These are phyloP conservation scores for Danaus plexippus DNA, from an alignment of 1,140 invertebrate species.

Conservation along the genomic window DNA sequence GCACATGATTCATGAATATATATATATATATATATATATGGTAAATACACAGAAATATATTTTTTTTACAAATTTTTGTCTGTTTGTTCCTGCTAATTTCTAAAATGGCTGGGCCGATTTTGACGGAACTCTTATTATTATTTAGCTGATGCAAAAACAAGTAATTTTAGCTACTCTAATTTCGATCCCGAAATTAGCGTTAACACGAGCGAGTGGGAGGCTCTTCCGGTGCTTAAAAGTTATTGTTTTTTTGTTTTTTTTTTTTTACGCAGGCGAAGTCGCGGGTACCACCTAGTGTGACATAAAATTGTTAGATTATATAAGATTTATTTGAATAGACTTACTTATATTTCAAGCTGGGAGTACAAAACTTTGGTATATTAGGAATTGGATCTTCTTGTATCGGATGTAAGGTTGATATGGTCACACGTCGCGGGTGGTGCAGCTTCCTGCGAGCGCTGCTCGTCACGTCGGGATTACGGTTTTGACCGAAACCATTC, in stretches of 20 bases:
- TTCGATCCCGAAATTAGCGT: neutral
- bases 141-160: no score
- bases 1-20: no score
- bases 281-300: neutral
- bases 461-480: slow-evolving; percentile 28
- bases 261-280: neutral
- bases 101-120: no score
- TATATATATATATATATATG: no score
- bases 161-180: neutral
- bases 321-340: slow-evolving; percentile 7
- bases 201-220: no score
- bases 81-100: no score
- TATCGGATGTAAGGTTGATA: slow-evolving; percentile 44
- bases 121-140: no score
- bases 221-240: no score
- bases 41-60: no score
- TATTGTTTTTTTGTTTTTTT: no score
- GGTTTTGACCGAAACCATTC: slow-evolving; percentile 46
- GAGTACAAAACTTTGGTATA: slow-evolving; percentile 48
- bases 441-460: slow-evolving; percentile 38
- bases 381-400: slow-evolving; percentile 31
- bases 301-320: neutral
- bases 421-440: slow-evolving; percentile 44
- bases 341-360: slow-evolving; percentile 58
- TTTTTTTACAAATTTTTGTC: no score